These are phyloP conservation scores for Caretta caretta DNA, from an alignment of 2,113 vertebrate genomes.

Conservation along the genomic window DNA sequence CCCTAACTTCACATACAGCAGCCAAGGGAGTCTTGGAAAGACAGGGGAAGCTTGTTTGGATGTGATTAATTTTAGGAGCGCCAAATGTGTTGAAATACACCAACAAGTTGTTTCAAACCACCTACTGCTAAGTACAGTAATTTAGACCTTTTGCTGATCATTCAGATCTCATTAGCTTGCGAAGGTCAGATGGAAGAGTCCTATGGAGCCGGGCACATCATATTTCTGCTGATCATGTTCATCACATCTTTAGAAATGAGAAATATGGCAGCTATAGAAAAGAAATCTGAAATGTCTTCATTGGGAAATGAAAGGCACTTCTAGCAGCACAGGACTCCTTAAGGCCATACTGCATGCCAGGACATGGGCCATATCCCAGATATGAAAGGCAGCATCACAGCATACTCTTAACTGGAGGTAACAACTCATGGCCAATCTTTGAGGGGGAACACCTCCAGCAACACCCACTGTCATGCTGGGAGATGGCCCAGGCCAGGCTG, in stretches of 20 bases:
- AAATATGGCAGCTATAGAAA: rapidly evolving
- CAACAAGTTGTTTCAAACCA: neutral
- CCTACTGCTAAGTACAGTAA: neutral
- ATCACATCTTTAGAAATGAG: neutral
- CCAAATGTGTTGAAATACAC: rapidly evolving
- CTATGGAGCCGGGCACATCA: neutral
- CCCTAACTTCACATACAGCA: neutral
- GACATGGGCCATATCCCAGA: neutral
- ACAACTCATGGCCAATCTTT: neutral
- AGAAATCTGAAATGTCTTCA: neutral
- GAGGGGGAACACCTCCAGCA: neutral
- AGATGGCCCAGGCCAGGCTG: neutral
- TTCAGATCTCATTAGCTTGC: neutral
- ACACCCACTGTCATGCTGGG: rapidly evolving
- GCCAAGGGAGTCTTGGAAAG: neutral
- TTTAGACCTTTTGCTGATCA: neutral
- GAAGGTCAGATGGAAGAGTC: neutral
- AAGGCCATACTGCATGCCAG: neutral
- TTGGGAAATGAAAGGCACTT: neutral
- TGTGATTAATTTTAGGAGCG: neutral
- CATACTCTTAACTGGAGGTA: neutral
- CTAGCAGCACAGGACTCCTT: neutral
- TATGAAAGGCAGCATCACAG: neutral
- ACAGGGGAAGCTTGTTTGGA: neutral
- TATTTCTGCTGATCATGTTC: neutral